These are phyloP conservation scores for Urocyon cinereoargenteus DNA, from an alignment of 2,797 vertebrate species.

Conservation along the genomic window DNA sequence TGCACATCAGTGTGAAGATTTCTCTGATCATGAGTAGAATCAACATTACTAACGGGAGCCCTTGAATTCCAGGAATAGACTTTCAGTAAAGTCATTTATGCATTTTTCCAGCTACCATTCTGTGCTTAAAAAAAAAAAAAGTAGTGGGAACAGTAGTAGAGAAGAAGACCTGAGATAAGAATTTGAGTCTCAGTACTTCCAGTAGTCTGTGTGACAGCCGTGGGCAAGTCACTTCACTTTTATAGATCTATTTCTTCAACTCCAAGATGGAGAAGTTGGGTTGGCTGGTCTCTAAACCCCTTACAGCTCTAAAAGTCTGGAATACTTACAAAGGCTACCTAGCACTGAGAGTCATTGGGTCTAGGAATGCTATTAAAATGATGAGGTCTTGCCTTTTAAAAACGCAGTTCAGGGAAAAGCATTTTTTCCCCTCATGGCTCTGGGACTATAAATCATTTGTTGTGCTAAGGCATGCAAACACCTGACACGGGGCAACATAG, in stretches of 20 bases:
- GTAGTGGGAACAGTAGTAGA: neutral
- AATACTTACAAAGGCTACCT: neutral
- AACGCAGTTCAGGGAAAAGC: neutral
- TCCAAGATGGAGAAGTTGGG: neutral
- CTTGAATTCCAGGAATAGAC: neutral
- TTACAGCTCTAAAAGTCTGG: neutral
- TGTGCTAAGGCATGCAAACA: neutral
- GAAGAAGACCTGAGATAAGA: neutral
- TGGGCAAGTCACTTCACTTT: neutral
- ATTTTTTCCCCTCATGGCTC: neutral
- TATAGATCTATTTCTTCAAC: neutral
- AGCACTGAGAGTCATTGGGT: neutral
- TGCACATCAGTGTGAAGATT: neutral
- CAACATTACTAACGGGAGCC: neutral
- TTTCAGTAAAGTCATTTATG: neutral
- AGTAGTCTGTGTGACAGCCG: neutral
- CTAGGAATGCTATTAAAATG: neutral
- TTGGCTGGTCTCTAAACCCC: neutral
- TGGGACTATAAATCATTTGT: neutral
- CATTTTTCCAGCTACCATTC: neutral
- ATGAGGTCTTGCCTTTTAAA: conserved; percentile 23
- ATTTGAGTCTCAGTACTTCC: neutral
- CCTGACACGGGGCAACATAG: neutral
- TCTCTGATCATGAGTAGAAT: neutral
- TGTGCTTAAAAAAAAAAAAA: neutral